Evolutionary conservation across 2,888 invertebrate genomes (phyloP).

Genomic region (Brachylomia viminalis): DNA sequence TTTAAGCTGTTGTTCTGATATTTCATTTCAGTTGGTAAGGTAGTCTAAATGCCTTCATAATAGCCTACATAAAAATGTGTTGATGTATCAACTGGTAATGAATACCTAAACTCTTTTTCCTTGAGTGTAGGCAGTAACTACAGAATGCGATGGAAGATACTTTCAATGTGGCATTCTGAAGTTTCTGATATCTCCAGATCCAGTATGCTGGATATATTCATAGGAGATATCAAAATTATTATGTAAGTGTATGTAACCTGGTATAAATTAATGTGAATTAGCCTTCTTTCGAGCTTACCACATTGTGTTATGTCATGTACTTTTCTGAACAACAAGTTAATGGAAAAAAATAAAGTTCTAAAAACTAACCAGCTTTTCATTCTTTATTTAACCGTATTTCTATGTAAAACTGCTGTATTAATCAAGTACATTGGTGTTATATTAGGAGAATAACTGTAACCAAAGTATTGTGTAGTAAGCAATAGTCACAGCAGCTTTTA

Average conservation of each 20-base stretch:
- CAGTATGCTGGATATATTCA: slow-evolving; percentile 6
- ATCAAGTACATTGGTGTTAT: background rate
- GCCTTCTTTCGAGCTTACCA: slow-evolving; percentile 80
- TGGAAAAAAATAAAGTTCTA: slow-evolving; percentile 69
- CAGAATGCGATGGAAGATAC: background rate
- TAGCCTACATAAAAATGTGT: background rate
- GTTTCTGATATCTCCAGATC: background rate
- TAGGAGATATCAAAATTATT: background rate
- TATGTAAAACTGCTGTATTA: background rate
- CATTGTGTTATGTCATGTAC: slow-evolving; percentile 42
- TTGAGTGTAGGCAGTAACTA: background rate
- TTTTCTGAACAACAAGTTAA: slow-evolving; percentile 56
- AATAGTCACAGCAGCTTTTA: slow-evolving; percentile 14
- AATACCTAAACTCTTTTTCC: background rate
- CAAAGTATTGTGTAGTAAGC: background rate
- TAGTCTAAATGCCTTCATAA: background rate
- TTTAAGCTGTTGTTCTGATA: background rate
- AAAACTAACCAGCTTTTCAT: slow-evolving; percentile 49
- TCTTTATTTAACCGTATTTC: background rate
- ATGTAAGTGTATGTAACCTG: slow-evolving; percentile 2
- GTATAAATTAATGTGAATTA: slow-evolving; percentile 59
- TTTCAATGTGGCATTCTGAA: slow-evolving; percentile 6
- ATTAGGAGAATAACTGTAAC: slow-evolving; percentile 4
- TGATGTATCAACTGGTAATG: background rate
- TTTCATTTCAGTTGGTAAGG: background rate